Evolutionary conservation across 2,113 vertebrate genomes (phyloP).

Genomic region (Apus apus): DNA sequence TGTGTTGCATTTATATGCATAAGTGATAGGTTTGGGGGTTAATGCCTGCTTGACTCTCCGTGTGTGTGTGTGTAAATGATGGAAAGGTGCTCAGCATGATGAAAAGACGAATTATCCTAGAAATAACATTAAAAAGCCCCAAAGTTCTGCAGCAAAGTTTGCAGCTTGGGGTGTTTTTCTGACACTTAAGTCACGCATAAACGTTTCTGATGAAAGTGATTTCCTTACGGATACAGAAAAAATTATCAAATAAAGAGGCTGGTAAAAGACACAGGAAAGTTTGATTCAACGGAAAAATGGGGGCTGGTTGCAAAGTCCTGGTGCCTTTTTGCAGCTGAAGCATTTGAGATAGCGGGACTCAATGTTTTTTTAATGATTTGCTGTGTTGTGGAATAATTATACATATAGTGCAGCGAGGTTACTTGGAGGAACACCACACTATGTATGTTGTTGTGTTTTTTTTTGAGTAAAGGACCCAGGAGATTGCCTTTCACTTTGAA

Average conservation of each 20-base stretch:
- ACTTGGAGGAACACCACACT: constrained; percentile 54
- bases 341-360: constrained; percentile 67
- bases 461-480: constrained; percentile 77
- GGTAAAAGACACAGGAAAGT: constrained; percentile 22
- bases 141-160: constrained; percentile 59
- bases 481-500: constrained; percentile 87
- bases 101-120: constrained; percentile 30
- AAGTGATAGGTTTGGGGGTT: constrained; percentile 61
- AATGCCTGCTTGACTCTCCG: constrained; percentile 53
- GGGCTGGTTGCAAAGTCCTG: not conserved
- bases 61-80: constrained; percentile 29
- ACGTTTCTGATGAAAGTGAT: not conserved
- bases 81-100: constrained; percentile 32
- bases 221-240: constrained; percentile 32
- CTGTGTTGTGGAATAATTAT: constrained; percentile 63
- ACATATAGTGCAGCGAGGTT: constrained; percentile 56
- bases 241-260: constrained; percentile 36
- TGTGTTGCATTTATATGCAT: constrained; percentile 55
- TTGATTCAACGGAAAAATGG: constrained; percentile 2
- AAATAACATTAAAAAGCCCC: not conserved
- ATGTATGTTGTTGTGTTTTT: constrained; percentile 13
- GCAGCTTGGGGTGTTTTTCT: constrained; percentile 21
- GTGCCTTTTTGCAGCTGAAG: constrained; percentile 48
- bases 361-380: constrained; percentile 68
- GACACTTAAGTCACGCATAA: not conserved